These are phyloP conservation scores for Yponomeuta cagnagella DNA, from an alignment of 2,888 invertebrate species.

Conservation along the genomic window DNA sequence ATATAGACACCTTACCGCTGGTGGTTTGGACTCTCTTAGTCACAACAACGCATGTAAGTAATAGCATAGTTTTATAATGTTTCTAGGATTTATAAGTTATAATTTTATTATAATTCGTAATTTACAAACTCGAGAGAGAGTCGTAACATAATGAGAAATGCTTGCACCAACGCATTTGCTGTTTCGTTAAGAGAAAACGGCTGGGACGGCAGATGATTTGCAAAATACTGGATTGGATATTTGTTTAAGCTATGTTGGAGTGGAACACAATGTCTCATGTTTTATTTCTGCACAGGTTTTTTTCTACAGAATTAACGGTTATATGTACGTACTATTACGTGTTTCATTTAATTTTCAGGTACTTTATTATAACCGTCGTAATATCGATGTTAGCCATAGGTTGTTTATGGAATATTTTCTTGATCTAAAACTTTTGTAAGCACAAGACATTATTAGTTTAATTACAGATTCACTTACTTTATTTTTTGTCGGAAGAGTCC, in stretches of 20 bases:
- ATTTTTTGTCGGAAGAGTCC: too few species aligned
- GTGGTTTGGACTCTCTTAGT: slow-evolving; percentile 92
- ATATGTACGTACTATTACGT: neutral
- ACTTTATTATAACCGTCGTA: neutral
- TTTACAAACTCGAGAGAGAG: too few species aligned
- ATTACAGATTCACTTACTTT: too few species aligned
- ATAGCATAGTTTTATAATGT: slow-evolving; percentile 20
- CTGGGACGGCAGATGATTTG: too few species aligned
- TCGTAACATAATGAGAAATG: neutral
- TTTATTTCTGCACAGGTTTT: neutral
- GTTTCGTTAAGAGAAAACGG: neutral
- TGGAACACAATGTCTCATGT: neutral
- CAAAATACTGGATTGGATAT: neutral
- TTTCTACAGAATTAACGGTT: neutral
- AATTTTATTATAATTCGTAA: too few species aligned
- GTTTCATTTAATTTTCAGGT: neutral
- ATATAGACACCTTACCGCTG: slow-evolving; percentile 92
- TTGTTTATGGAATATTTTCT: neutral
- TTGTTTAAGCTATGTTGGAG: neutral
- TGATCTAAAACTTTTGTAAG: too few species aligned
- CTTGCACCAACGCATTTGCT: neutral
- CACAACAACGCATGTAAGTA: slow-evolving; percentile 87
- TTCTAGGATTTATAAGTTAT: neutral
- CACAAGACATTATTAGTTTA: too few species aligned
- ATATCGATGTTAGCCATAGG: neutral